Base-by-base conservation (phyloP, 2,888 invertebrate species). In the Panzeria rudis region DNA sequence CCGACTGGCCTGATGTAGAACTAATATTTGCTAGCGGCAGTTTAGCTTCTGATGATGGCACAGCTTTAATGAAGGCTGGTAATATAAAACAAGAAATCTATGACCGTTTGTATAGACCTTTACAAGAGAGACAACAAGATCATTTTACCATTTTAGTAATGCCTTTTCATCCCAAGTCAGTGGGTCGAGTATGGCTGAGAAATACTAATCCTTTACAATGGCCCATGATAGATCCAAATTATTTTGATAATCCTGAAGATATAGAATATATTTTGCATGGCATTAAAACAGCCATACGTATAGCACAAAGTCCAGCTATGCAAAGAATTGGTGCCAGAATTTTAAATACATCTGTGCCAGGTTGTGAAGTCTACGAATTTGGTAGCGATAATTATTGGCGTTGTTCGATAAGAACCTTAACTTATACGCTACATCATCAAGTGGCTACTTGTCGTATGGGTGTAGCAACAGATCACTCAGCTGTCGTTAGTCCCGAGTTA, bases 141-240 rank as follows among this genome's bases (percentile, higher is more conserved):
- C 94, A 93, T 7, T 95, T 94, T 93, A 94, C 93, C 62, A 91
- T 94, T 8, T 93, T 95, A 83, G 94, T 95, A 0, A 95, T 96
- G 92, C 91, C 96, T 9, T 93, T 96, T 66, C 94, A 96, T 89
- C 97, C 97, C 0, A 94, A 95, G 89, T 96, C 96, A 15, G 92
- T 93, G 29, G 97, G 97, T 0, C 93, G 93, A 25, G 87, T 97
- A 0, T 94, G 93, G 88, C 92, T 98, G 7, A 94, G 93, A 87
- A 94, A 95, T 59, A 94, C 92, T 11, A 95, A 97, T 92, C 97
- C 97, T 0, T 94, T 95, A 61, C 95, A 95, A 50, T 94, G 95
- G 87, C 97, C 98, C 0, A 92, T 94, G n/a, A 94, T 98, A 88
- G 95, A 96, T 88, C 96, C 97, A 0, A 96, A 97, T 89, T 97